A percentile compares a stretch with the other conserved stretches of the same genome.
phyloP scores from a whole-genome alignment of 2,113 vertebrate species.

The Malurus cyaneus region DNA sequence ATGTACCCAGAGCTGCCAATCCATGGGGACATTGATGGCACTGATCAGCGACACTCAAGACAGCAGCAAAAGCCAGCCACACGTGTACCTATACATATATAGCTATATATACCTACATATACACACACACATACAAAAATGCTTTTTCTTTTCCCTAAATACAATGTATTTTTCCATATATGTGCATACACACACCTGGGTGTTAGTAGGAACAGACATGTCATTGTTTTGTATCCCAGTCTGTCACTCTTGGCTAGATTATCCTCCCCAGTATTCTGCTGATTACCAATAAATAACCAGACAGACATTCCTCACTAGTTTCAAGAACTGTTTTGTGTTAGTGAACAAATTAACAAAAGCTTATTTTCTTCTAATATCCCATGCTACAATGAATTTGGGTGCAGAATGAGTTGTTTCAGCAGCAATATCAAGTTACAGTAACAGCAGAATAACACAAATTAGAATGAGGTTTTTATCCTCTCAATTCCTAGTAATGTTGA shows the following conservation, averaged over 20 bases:
- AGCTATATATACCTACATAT: not conserved
- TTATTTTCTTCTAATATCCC: not conserved
- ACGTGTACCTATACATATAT: fast-evolving
- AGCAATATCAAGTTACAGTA: not conserved
- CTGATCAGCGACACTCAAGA: not conserved
- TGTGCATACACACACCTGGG: not conserved
- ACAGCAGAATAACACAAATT: not conserved
- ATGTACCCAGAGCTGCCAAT: not conserved
- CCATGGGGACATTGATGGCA: not conserved
- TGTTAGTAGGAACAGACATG: not conserved
- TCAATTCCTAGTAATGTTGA: not conserved
- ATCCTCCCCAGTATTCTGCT: not conserved
- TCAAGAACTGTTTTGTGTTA: not conserved
- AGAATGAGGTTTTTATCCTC: not conserved
- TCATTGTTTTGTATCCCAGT: not conserved
- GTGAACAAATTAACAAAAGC: not conserved
- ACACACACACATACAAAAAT: fast-evolving
- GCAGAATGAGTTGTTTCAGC: not conserved
- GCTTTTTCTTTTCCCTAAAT: not conserved
- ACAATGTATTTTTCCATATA: not conserved
- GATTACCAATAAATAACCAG: not conserved
- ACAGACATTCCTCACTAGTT: not conserved
- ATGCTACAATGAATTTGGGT: not conserved
- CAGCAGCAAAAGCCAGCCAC: not conserved
- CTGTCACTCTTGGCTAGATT: not conserved